Base-by-base conservation (phyloP, 35 echinoderm and acorn worm species). In the Ophiothrix spiculata region DNA sequence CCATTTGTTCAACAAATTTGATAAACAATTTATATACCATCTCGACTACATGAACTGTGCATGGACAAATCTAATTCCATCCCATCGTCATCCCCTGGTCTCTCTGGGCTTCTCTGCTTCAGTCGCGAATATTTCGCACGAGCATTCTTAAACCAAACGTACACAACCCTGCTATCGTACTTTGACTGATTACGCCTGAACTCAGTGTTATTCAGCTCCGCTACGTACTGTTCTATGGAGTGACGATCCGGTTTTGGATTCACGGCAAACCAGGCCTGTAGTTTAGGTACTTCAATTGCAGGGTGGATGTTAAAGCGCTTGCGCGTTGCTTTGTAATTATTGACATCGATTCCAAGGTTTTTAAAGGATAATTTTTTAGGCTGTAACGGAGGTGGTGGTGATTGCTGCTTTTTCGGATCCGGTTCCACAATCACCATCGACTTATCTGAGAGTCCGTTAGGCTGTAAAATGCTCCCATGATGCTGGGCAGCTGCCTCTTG, bases 131-230 rank as follows among this genome's bases (percentile, higher is more conserved):
- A 84, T 56, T 99, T 99, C 4, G 96, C 96, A 33, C 96, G 89
- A 0, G 92, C 88, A 77, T 99, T 99, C 75, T 99, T 99, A 69
- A 99, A 99, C 96, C 96, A 99, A 35, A 99, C 96, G 36, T 93
- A 94, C 19, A 99, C 92, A 1, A 93, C 89, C 28, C 92, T 39
- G n/a, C 84, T 90, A 25, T 90, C 92, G 37, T 93, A 99, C 81
- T 99, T 94, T 21, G 85, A 89, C 39, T 93, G 88, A 37, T 88
- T 79, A 13, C 81, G 83, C 36, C 96, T 85, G 46, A 94, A 99
- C 63, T 93, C 91, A 0, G 88, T 87, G 33, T 81, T 76, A 80
- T 99, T 99, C 19, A 99, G 84, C 79, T 99, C 89, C 46, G 83
- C 80, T 25, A 94, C 89, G 38, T 91, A 94, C 31, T 79, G 56